Percentiles rank a stretch among this genome's conserved stretches.
Conservation (phyloP, 2,113 vertebrate species). For the Callionymus lyra region DNA sequence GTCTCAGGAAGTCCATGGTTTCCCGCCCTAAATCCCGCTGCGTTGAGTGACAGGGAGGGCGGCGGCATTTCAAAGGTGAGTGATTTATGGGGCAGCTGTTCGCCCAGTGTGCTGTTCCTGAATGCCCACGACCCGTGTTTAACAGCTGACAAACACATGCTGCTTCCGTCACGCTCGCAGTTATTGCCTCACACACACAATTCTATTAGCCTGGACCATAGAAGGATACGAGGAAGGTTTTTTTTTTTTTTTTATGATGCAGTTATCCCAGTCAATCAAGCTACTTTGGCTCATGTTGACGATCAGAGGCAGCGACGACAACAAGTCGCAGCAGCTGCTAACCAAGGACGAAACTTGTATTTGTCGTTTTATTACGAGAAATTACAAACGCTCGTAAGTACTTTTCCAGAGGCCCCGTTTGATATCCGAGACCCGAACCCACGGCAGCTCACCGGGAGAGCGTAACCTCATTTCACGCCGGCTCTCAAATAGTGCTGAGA, state of each 20-base stretch:
- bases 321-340: slow-evolving; percentile 5
- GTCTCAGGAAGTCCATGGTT: slow-evolving; percentile 22
- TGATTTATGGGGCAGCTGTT: slow-evolving; percentile 66
- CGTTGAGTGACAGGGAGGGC: slow-evolving; percentile 15
- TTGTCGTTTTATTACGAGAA: slow-evolving; percentile 12
- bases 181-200: slow-evolving; percentile 46
- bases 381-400: slow-evolving; percentile 14
- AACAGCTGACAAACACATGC: slow-evolving; percentile 62
- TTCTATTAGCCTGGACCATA: slow-evolving; percentile 54
- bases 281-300: slow-evolving; percentile 8
- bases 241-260: slow-evolving; percentile 52
- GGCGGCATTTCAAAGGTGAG: slow-evolving; percentile 51
- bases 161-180: slow-evolving; percentile 50
- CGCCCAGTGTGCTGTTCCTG: slow-evolving; percentile 34
- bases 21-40: slow-evolving; percentile 14
- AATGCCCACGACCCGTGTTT: slow-evolving; percentile 36
- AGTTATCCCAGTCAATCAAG: slow-evolving; percentile 44
- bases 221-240: slow-evolving; percentile 34
- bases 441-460: slow-evolving; percentile 45
- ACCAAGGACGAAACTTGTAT: slow-evolving; percentile 23
- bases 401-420: slow-evolving; percentile 32
- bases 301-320: neutral
- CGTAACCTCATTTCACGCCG: slow-evolving; percentile 60
- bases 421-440: slow-evolving; percentile 59
- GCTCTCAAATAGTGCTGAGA: slow-evolving; percentile 63